Conservation (phyloP, 2,797 vertebrate species). For the Avahi laniger region DNA sequence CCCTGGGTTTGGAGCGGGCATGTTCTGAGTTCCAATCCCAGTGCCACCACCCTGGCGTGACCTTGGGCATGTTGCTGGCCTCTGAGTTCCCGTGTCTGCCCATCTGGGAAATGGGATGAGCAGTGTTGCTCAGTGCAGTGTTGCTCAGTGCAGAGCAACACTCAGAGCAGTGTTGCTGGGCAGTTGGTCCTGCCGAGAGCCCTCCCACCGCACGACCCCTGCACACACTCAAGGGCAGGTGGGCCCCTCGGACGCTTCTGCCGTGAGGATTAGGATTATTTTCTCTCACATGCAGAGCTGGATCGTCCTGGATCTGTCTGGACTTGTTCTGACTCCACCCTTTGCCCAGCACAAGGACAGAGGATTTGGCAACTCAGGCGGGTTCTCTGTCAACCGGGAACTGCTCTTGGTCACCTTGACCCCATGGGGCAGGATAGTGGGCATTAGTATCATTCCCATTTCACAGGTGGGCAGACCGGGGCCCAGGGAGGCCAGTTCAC, state of each 20-base stretch:
- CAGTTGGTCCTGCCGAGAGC: not conserved
- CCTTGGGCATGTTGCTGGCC: not conserved
- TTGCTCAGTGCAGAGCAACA: too few relatives aligned
- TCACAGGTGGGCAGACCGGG: slow-evolving; percentile 4
- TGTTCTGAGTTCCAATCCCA: not conserved
- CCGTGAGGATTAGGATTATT: not conserved
- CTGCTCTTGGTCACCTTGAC: not conserved
- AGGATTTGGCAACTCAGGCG: not conserved
- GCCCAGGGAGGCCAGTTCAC: not conserved
- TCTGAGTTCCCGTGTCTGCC: not conserved
- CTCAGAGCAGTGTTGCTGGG: too few relatives aligned
- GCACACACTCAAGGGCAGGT: not conserved
- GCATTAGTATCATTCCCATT: not conserved
- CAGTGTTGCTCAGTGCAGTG: too few relatives aligned
- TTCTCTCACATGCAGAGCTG: not conserved
- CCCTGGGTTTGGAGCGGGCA: not conserved
- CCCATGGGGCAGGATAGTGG: not conserved
- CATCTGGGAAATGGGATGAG: not conserved
- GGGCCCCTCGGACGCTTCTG: too few relatives aligned
- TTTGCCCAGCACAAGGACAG: not conserved
- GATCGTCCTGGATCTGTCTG: not conserved
- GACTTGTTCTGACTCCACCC: not conserved
- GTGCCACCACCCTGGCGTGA: not conserved
- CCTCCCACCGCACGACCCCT: fast-evolving
- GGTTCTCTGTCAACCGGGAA: not conserved